Percentiles rank a stretch among this genome's conserved stretches.
phyloP scores from a whole-genome alignment of 2,888 invertebrate species.

The Tenodera sinensis region DNA sequence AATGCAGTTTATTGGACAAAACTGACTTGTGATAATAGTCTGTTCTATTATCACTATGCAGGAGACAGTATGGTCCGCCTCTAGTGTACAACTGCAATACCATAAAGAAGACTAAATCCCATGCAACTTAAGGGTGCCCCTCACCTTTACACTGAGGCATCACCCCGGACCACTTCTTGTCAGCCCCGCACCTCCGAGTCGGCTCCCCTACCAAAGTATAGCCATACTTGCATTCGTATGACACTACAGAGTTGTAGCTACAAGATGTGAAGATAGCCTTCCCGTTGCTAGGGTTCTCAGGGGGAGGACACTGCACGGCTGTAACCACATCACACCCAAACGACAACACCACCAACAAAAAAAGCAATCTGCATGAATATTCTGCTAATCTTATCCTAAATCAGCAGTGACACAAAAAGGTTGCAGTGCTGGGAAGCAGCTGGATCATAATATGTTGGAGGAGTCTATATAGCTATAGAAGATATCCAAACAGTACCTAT shows the following conservation, averaged over 20 bases:
- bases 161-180: slow-evolving; percentile 92
- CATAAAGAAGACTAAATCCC: neutral
- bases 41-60: neutral
- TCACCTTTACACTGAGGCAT: slow-evolving; percentile 88
- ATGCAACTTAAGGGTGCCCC: slow-evolving; percentile 14
- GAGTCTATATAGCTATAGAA: neutral
- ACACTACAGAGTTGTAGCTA: slow-evolving; percentile 92
- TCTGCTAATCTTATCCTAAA: neutral
- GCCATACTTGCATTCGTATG: slow-evolving; percentile 94
- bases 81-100: neutral
- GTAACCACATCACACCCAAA: slow-evolving; percentile 53
- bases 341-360: slow-evolving; percentile 22
- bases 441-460: neutral
- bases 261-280: slow-evolving; percentile 89
- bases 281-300: slow-evolving; percentile 89
- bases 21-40: neutral
- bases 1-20: neutral
- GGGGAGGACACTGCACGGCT: slow-evolving; percentile 91
- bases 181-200: slow-evolving; percentile 88
- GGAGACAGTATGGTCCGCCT: neutral
- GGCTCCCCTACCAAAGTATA: slow-evolving; percentile 86
- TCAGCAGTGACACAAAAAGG: neutral
- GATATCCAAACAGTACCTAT: neutral
- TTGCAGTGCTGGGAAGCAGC: neutral
- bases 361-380: slow-evolving; percentile 7